Evolutionary conservation across 35 echinoderm and acorn worm genomes (phyloP).

Genomic region (Eucidaris tribuloides): DNA sequence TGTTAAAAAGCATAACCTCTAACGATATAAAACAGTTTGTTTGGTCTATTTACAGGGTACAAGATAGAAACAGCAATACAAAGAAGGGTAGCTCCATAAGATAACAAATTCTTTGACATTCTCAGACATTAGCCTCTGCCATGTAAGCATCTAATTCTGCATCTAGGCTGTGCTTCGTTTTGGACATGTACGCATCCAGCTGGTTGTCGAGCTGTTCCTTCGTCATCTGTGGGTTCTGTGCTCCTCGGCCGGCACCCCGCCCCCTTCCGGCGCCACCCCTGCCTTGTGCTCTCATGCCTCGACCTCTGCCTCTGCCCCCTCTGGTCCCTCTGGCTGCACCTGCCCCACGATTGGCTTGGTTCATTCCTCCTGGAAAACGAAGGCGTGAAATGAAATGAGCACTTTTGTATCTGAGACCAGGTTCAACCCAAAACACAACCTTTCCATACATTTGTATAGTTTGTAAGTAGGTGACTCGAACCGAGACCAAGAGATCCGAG

Average conservation of each 20-base stretch:
- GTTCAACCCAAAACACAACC: too few species aligned
- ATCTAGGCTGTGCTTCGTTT: slow-evolving; percentile 83
- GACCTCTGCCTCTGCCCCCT: slow-evolving; percentile 28
- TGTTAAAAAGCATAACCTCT: too few species aligned
- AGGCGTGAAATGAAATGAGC: too few species aligned
- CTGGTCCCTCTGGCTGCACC: neutral
- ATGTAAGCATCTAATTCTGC: slow-evolving; percentile 96
- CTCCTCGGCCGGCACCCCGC: slow-evolving; percentile 21
- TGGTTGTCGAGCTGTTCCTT: slow-evolving; percentile 90
- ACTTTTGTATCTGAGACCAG: too few species aligned
- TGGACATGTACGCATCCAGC: slow-evolving; percentile 97
- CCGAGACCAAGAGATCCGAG: too few species aligned
- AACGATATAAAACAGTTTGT: too few species aligned
- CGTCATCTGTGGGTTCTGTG: slow-evolving; percentile 21
- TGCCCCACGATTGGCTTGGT: slow-evolving; percentile 1
- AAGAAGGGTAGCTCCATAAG: too few species aligned
- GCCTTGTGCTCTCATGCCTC: slow-evolving; percentile 28
- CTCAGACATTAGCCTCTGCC: slow-evolving; percentile 55
- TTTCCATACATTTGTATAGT: too few species aligned
- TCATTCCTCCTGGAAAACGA: neutral
- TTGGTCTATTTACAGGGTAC: too few species aligned
- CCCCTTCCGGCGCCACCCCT: slow-evolving; percentile 33
- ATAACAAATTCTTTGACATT: too few species aligned
- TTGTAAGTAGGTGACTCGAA: too few species aligned
- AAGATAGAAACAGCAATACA: too few species aligned